These are phyloP conservation scores for Merluccius polli DNA, from an alignment of 2,797 vertebrate species.

Conservation along the genomic window DNA sequence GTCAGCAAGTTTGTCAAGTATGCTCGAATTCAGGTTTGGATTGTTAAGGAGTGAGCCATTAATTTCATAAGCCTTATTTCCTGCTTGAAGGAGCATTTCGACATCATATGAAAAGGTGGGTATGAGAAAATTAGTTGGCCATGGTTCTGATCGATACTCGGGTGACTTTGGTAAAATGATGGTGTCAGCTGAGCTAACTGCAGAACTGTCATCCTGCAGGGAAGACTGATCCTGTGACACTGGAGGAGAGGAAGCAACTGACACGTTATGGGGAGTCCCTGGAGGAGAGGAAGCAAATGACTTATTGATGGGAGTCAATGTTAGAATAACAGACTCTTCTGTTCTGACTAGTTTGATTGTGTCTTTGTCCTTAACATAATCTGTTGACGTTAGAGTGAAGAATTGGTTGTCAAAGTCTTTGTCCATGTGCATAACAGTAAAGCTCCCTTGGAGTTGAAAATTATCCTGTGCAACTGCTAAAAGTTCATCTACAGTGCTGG, in stretches of 20 bases:
- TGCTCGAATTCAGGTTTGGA: too few species aligned
- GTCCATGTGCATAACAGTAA: slow-evolving; percentile 37
- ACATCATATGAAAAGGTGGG: not conserved
- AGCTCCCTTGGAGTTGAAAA: slow-evolving; percentile 19
- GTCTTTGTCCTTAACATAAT: slow-evolving; percentile 37
- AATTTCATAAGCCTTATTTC: too few species aligned
- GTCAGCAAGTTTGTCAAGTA: too few species aligned
- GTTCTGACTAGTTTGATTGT: slow-evolving; percentile 41
- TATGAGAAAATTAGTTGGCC: slow-evolving; percentile 32
- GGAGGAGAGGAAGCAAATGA: not conserved
- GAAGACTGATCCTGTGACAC: slow-evolving; percentile 25
- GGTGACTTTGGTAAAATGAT: slow-evolving; percentile 12
- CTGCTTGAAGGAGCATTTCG: too few species aligned
- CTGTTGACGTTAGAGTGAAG: slow-evolving; percentile 30
- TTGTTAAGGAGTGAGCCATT: too few species aligned
- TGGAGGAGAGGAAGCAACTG: slow-evolving; percentile 19
- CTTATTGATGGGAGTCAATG: slow-evolving; percentile 24
- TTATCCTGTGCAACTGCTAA: slow-evolving; percentile 24
- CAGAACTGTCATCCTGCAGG: slow-evolving; percentile 37
- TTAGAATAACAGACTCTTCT: slow-evolving; percentile 27
- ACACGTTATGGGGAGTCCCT: too few species aligned
- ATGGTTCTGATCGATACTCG: slow-evolving; percentile 20
- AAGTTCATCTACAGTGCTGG: slow-evolving; percentile 27
- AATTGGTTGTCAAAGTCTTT: slow-evolving; percentile 14
- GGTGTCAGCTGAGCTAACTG: too few species aligned